Conservation (phyloP, 2,888 invertebrate genomes). For the Eilema caniola region DNA sequence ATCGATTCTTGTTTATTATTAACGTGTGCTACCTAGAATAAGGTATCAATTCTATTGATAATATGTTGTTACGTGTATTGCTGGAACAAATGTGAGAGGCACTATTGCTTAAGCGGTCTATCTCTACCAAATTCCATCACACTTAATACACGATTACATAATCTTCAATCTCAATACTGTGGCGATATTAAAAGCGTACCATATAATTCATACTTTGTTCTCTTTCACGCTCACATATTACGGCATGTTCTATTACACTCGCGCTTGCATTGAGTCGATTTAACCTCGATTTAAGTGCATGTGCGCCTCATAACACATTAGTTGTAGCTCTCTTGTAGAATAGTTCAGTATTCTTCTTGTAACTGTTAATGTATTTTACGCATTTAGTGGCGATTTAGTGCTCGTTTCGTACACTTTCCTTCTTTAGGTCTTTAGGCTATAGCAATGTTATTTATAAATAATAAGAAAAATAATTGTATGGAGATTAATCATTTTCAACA, state of each 20-base stretch:
- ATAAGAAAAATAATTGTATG: neutral
- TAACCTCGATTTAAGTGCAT: neutral
- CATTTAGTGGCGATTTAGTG: conserved; percentile 8
- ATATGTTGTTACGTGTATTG: neutral
- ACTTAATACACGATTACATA: too few species aligned
- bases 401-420: neutral
- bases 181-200: too few species aligned
- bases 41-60: neutral
- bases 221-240: too few species aligned
- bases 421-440: neutral
- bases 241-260: neutral
- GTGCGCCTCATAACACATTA: neutral
- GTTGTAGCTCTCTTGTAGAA: neutral
- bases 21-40: neutral
- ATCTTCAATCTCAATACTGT: too few species aligned
- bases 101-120: too few species aligned
- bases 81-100: too few species aligned
- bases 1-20: neutral
- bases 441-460: neutral
- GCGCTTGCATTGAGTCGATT: neutral
- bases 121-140: too few species aligned
- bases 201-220: neutral
- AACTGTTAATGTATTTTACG: conserved; percentile 9
- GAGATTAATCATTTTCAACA: conserved; percentile 13
- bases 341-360: conserved; percentile 1